Percentiles rank a stretch among this genome's conserved stretches.
These are phyloP conservation scores for Syrmaticus mikado DNA, from an alignment of 2,113 vertebrate genomes.

Conservation along the genomic window DNA sequence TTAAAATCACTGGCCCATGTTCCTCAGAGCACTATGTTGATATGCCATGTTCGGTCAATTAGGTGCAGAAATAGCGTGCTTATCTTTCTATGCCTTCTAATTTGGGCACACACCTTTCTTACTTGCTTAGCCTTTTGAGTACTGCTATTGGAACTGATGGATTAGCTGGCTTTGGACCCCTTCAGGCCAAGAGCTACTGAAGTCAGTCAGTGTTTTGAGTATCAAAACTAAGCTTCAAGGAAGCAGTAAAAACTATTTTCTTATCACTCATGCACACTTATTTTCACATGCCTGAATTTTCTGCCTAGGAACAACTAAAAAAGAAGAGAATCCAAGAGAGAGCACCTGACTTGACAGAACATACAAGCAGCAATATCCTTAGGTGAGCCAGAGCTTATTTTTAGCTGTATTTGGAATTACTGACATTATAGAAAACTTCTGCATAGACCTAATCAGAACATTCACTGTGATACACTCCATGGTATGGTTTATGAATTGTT, in stretches of 20 bases:
- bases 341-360: background rate
- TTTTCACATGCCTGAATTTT: fast-evolving
- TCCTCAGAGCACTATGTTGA: background rate
- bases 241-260: background rate
- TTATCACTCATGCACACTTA: background rate
- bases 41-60: background rate
- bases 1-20: background rate
- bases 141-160: background rate
- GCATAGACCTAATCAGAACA: background rate
- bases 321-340: background rate
- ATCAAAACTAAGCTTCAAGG: background rate
- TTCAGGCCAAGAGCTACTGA: background rate
- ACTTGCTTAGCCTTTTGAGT: background rate
- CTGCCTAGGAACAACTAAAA: background rate
- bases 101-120: background rate
- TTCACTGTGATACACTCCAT: background rate
- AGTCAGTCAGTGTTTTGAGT: background rate
- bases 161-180: background rate
- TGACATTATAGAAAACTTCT: background rate
- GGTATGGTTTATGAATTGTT: background rate
- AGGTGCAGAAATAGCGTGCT: background rate
- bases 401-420: background rate
- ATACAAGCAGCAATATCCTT: background rate
- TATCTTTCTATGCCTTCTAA: background rate
- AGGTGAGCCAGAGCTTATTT: background rate